Conservation (phyloP, 2,797 vertebrate genomes). For the Periophthalmus magnuspinnatus region DNA sequence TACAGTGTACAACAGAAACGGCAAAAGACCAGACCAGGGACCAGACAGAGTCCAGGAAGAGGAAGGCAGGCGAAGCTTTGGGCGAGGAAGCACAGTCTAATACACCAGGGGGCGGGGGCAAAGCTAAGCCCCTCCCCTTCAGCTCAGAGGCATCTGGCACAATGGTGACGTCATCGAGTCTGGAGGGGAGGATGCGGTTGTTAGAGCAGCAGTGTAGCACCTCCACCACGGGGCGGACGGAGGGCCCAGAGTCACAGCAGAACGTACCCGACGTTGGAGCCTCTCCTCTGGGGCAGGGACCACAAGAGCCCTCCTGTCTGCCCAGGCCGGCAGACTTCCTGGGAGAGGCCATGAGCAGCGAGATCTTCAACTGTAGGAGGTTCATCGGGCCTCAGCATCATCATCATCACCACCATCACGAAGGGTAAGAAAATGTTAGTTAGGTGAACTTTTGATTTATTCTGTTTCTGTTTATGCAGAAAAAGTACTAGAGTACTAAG, state of each 20-base stretch:
- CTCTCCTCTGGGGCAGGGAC: conserved; percentile 82
- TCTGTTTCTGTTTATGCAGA: too few relatives aligned
- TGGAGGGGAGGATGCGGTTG: conserved; percentile 87
- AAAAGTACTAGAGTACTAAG: too few relatives aligned
- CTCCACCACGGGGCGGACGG: conserved; percentile 72
- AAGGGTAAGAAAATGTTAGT: conserved; percentile 78
- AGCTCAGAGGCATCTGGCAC: conserved; percentile 75
- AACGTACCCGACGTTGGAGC: conserved; percentile 78
- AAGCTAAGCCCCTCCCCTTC: conserved; percentile 84
- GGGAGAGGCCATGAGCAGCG: conserved; percentile 90
- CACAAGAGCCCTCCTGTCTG: conserved; percentile 88
- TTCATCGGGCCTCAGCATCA: conserved; percentile 96
- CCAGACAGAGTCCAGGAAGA: conserved; percentile 83
- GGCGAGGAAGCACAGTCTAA: conserved; percentile 79
- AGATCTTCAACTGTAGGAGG: conserved; percentile 93
- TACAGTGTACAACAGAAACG: conserved; percentile 66
- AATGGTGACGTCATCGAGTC: conserved; percentile 66
- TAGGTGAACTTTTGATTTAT: too few relatives aligned
- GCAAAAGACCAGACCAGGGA: conserved; percentile 79
- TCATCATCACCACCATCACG: conserved; percentile 89
- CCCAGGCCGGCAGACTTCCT: conserved; percentile 89
- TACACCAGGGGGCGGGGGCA: conserved; percentile 64
- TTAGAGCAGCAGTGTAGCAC: conserved; percentile 84
- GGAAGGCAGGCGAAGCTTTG: conserved; percentile 89
- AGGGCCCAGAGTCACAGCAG: conserved; percentile 73